Percentiles rank a stretch among this genome's conserved stretches.
phyloP scores from a whole-genome alignment of 2,797 vertebrate genomes.

The Urosaurus nigricauda region DNA sequence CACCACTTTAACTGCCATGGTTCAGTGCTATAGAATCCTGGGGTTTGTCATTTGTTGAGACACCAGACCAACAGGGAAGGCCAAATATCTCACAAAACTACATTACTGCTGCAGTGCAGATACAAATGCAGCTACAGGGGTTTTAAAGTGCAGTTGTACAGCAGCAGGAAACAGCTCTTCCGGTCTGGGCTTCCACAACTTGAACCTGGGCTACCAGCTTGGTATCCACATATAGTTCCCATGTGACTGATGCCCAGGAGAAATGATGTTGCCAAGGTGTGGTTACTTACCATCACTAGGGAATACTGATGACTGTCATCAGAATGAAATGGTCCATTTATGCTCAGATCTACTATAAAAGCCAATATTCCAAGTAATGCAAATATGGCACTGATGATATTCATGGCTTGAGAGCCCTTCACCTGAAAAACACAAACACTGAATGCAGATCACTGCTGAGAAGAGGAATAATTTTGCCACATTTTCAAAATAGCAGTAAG shows the following conservation, averaged over 20 bases:
- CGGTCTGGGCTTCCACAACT: neutral
- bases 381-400: conserved; percentile 46
- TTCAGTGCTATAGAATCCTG: too few species aligned
- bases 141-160: neutral
- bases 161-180: neutral
- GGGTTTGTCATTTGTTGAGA: too few species aligned
- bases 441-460: neutral
- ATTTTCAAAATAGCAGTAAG: neutral
- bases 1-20: too few species aligned
- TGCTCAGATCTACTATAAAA: conserved; percentile 36
- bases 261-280: neutral
- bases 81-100: too few species aligned
- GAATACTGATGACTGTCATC: conserved; percentile 36
- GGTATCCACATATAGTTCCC: neutral
- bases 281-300: conserved; percentile 40
- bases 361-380: conserved; percentile 34
- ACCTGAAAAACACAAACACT: conserved; percentile 37
- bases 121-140: neutral
- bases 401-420: conserved; percentile 48
- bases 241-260: neutral
- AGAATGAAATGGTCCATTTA: conserved; percentile 26
- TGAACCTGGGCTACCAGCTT: neutral
- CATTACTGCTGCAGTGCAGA: too few species aligned
- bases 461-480: neutral
- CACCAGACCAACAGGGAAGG: too few species aligned